These are phyloP conservation scores for Cuculus canorus DNA, from an alignment of 2,797 vertebrate genomes.

Conservation along the genomic window DNA sequence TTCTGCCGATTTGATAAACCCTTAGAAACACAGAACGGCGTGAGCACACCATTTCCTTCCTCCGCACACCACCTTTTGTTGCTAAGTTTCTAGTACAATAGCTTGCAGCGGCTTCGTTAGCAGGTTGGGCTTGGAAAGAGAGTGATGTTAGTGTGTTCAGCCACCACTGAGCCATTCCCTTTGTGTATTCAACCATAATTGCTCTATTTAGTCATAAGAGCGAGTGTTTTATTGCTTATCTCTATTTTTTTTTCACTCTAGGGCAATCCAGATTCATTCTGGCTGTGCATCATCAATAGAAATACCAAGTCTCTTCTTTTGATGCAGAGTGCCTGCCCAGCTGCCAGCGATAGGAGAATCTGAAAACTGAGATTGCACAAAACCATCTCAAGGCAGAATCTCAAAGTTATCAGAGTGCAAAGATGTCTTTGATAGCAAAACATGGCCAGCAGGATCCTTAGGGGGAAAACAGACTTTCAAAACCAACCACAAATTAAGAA, in stretches of 20 bases:
- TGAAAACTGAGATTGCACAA: not conserved
- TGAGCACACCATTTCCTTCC: slow-evolving; percentile 38
- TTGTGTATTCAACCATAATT: not conserved
- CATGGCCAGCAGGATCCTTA: not conserved
- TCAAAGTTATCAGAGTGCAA: not conserved
- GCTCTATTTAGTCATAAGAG: not conserved
- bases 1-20: slow-evolving; percentile 30
- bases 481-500: not conserved
- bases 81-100: not conserved
- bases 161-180: not conserved
- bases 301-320: not conserved
- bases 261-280: not conserved
- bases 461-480: not conserved
- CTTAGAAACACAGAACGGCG: not conserved
- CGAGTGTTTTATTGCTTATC: not conserved
- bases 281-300: not conserved
- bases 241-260: not conserved
- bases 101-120: not conserved
- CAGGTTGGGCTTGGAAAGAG: not conserved
- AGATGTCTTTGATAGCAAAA: not conserved
- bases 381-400: not conserved
- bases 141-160: not conserved
- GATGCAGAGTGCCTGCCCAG: not conserved
- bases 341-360: not conserved
- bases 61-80: slow-evolving; percentile 27